phyloP scores from a whole-genome alignment of 2,113 vertebrate genomes.

The Serinus canaria region DNA sequence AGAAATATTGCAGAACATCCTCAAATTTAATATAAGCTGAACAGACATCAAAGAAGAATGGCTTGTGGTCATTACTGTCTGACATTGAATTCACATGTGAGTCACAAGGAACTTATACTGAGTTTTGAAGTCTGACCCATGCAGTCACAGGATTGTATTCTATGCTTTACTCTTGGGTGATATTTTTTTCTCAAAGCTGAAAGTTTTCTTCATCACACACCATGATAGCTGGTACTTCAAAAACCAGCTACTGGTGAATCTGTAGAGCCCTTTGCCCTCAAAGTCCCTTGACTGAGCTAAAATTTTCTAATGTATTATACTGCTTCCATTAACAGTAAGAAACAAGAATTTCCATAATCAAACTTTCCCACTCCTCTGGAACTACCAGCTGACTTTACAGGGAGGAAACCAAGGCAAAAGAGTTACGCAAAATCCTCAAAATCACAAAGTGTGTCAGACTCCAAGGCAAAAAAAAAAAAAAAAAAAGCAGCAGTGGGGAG shows the following conservation, averaged over 20 bases:
- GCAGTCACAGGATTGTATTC: neutral
- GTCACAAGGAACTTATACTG: constrained; percentile 12
- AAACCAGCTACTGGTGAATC: neutral
- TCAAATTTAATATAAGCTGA: neutral
- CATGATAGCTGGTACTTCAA: neutral
- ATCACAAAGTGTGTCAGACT: neutral
- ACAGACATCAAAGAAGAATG: neutral
- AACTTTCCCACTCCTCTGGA: neutral
- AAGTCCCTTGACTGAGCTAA: neutral
- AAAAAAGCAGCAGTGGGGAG: neutral
- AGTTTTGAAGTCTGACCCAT: neutral
- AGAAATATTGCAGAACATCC: neutral
- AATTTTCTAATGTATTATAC: neutral
- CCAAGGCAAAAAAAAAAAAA: neutral
- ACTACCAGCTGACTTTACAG: constrained; percentile 16
- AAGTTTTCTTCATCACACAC: neutral
- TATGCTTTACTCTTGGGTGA: neutral
- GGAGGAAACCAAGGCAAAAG: constrained; percentile 34
- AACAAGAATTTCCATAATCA: constrained; percentile 47
- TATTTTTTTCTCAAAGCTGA: neutral
- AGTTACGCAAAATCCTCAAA: constrained; percentile 45
- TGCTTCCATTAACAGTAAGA: neutral
- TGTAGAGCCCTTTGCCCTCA: neutral
- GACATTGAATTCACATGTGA: neutral
- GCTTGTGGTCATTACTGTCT: neutral